phyloP scores from a whole-genome alignment of 2,113 vertebrate species.

The Hymenochirus boettgeri region DNA sequence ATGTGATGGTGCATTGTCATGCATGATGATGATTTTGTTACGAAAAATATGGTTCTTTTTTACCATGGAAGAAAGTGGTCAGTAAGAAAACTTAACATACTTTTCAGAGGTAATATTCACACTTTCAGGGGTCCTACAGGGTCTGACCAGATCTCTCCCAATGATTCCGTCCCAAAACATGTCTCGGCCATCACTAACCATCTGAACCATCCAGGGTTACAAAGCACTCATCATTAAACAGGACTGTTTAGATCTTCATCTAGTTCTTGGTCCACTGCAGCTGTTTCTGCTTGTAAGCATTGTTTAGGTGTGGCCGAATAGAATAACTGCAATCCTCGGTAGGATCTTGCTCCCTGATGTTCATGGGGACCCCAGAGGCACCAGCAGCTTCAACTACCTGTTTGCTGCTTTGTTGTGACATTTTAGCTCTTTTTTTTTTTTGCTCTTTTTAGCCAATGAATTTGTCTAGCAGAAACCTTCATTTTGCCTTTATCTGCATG shows the following conservation, averaged over 20 bases:
- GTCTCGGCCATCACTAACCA: neutral
- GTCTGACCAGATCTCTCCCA: conserved; percentile 10
- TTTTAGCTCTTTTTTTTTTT: conserved; percentile 30
- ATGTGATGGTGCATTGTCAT: conserved; percentile 28
- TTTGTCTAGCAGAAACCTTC: neutral
- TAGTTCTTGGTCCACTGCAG: too few species aligned
- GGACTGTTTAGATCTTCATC: neutral
- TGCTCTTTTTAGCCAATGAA: neutral
- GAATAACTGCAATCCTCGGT: too few species aligned
- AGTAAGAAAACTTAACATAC: conserved; percentile 24
- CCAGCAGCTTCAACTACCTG: conserved; percentile 38
- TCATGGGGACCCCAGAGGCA: conserved; percentile 28
- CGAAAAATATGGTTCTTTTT: conserved; percentile 16
- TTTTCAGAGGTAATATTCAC: conserved; percentile 26
- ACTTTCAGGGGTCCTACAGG: conserved; percentile 18
- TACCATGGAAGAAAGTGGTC: conserved; percentile 23
- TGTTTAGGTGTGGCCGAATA: too few species aligned
- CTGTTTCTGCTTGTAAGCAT: too few species aligned
- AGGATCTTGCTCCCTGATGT: neutral
- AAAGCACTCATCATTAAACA: neutral
- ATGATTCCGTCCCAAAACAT: neutral
- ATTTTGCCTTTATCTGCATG: neutral
- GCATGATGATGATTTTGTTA: too few species aligned
- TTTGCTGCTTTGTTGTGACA: conserved; percentile 33
- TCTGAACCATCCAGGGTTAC: neutral